Evolutionary conservation across 2,888 invertebrate species (phyloP), one percentile per base, ranked within the genome.

Genomic region (Steinernema carpocapsae): DNA sequence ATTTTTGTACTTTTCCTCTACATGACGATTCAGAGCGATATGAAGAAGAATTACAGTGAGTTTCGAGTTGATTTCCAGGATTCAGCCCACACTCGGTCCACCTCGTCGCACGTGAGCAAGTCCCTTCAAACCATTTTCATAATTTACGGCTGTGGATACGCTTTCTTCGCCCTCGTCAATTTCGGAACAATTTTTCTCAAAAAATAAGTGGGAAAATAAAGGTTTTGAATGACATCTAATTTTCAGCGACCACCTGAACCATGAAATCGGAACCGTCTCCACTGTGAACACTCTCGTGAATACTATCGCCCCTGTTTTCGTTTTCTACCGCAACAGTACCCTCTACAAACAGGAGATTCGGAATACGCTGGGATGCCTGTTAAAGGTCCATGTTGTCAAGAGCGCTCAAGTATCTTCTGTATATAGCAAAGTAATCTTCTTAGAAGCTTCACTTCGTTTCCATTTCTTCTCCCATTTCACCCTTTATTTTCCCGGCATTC

Each of bases 301-400:
- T 26, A 56, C 26, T 3, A 56, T 24, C 6, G 26, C 24, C 2
- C 56, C 56, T 3, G 56, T 56, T 22, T 56, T 56, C 26, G 26
- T 56, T 24, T 56, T 56, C 56, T 56, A 56, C 56, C 51, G 19
- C 19, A 51, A 51, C 19, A 51, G 51, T 19, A 51, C 12, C 19
- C 51, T 51, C 51, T 51, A 51, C 51, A 51, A 19, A 51, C 12
- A 19, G 6, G 51, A 51, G 19, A 51, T 51, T 19, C 7, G 51
- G 6, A 51, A 51, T 10, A 51, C 51, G 51, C 51, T 51, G 43
- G 14, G 43, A 43, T 43, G 7, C 43, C 10, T 43, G 43, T 12
- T 12, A 14, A 43, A 43, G 43, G 43, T n/a, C n/a, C n/a, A n/a
- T n/a, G n/a, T n/a, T n/a, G n/a, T n/a, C n/a, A n/a, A n/a, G n/a